Evolutionary conservation across 2,888 invertebrate genomes (phyloP), one percentile per base, ranked within the genome.

Genomic region (Cataglyphis cursor): DNA sequence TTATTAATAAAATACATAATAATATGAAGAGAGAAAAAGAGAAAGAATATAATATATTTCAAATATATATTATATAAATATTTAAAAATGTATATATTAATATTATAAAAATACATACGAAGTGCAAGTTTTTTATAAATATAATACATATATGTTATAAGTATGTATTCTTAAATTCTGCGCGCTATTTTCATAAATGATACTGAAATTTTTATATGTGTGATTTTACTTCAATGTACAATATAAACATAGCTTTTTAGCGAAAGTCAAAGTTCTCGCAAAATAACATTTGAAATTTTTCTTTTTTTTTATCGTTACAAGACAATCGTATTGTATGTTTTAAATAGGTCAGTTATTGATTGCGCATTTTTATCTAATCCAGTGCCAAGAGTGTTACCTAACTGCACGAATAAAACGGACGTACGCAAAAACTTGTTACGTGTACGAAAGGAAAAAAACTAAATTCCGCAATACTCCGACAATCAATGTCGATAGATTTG

Each of bases 361-460:
- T 83, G 76, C 8, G 44, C 68, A 70, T 80, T 76, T 81, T 73
- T 48, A 70, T 66, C 80, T 85, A 64, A 82, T 82, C 38, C 65
- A 70, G 18, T 74, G 41, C 62, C 24, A 31, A 41, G 68, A 48
- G 18, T 44, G 31, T 88, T 78, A 75, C 48, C 62, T 74, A 81
- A 61, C 78, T 83, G 51, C 31, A 81, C 70, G 80, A 28, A 38
- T 31, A 31, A 44, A 35, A 38, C 28, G 28, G 3, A 48, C 12
- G 0, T 38, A 15, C 3, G 8, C 24, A 62, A 57, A 68, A 54
- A 65, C 24, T n/a, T 78, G 28, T 78, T 78, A 72, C 44, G 35
- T 44, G 59, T 12, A 41, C 70, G 21, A 59, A 41, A 54, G 28
- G 35, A 18, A 68, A 70, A 70, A 57, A 70, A 44, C 3, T 10